Percentiles rank a stretch among this genome's conserved stretches.
These are phyloP conservation scores for Champsocephalus gunnari DNA, from an alignment of 2,797 vertebrate species.

Conservation along the genomic window DNA sequence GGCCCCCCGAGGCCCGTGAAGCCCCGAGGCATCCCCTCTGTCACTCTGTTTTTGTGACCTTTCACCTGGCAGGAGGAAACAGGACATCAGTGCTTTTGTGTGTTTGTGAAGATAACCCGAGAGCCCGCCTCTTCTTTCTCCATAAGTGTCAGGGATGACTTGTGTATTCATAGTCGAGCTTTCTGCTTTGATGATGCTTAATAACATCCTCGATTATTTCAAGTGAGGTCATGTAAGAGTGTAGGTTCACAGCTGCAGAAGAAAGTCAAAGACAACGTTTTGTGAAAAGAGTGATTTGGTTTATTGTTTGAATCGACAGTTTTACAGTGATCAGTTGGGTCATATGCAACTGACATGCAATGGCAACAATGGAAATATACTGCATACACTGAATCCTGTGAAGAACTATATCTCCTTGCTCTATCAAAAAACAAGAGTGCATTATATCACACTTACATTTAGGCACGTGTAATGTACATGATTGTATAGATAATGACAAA, in stretches of 20 bases:
- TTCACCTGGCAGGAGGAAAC: slow-evolving; percentile 83
- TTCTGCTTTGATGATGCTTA: slow-evolving; percentile 73
- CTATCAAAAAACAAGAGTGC: not conserved
- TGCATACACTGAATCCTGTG: not conserved
- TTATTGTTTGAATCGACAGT: slow-evolving; percentile 59
- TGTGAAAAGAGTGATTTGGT: slow-evolving; percentile 44
- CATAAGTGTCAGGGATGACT: slow-evolving; percentile 58
- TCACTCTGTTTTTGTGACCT: slow-evolving; percentile 84
- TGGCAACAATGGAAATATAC: not conserved
- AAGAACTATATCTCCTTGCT: not conserved
- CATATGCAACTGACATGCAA: slow-evolving; percentile 1
- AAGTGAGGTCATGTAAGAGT: slow-evolving; percentile 44
- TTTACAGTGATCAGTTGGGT: slow-evolving; percentile 31
- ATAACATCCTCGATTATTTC: slow-evolving; percentile 73
- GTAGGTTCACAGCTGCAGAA: slow-evolving; percentile 44
- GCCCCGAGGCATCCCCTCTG: slow-evolving; percentile 70
- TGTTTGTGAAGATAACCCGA: slow-evolving; percentile 83
- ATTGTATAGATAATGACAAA: slow-evolving; percentile 6
- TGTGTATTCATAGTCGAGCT: not conserved
- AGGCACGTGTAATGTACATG: slow-evolving; percentile 13
- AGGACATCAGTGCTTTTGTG: slow-evolving; percentile 77
- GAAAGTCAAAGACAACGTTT: slow-evolving; percentile 43
- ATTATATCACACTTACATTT: not conserved
- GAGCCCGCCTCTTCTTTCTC: slow-evolving; percentile 50
- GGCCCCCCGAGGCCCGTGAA: slow-evolving; percentile 47